Evolutionary conservation across 1,140 invertebrate species (phyloP), one percentile per base, ranked within the genome.

Genomic region (Lordiphosa mommai): DNA sequence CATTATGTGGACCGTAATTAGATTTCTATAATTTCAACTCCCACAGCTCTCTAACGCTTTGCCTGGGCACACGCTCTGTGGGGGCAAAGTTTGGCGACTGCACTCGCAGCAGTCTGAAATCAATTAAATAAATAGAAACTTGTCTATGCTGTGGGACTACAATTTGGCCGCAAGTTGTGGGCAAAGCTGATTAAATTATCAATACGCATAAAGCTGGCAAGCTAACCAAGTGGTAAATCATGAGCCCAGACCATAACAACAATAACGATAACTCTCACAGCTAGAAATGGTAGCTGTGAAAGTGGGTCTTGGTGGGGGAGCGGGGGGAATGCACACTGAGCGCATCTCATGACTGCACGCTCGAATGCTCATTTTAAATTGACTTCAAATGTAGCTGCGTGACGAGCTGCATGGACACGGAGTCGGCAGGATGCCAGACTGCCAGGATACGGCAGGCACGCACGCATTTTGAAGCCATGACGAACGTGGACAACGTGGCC

Each of bases 291-390:
- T 2, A 34, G 32, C 5, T n/a, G 2, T 14, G 20, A 5, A 12
- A 4, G 43, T 36, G 50, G 23, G 32, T 32, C 16, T 30, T 52
- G 32, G 52, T 9, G 9, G 8, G 36, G 14, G 10, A 20, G 20
- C 4, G 10, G n/a, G 17, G 37, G 23, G 23, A 27, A 36, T 50
- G 48, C 37, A 41, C 37, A 41, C 37, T 12, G 14, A 37, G 60
- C 61, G 71, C 77, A 82, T 76, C 77, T 84, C 77, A 84, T 84
- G 77, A 70, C 77, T 85, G 77, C 77, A 84, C 79, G 77, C 77
- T 84, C 79, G 68, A 61, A 58, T 84, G 77, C 77, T 85, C 79
- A 84, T 84, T 84, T 85, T 85, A 84, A 84, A 84, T 84, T 84
- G 77, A 84, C 77, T 84, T 84, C 79, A 84, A 84, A 84, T 72